Evolutionary conservation across 2,113 vertebrate genomes (phyloP), one percentile per base, ranked within the genome.

Genomic region (Tauraco erythrolophus): DNA sequence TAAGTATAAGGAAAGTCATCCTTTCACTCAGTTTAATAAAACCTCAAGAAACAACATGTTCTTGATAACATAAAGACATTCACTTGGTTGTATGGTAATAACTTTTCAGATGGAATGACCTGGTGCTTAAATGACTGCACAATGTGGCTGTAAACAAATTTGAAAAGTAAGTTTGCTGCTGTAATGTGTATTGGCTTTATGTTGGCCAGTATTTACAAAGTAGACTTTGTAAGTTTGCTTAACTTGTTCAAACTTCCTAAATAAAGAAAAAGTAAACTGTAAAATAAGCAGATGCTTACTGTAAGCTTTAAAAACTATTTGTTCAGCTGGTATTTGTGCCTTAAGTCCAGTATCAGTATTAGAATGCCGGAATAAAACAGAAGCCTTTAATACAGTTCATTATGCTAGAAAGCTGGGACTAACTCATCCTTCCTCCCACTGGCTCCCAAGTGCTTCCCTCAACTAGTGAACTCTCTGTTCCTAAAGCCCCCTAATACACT

Each of bases 11-110:
- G 31, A 57, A 94, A 94, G 66, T 62, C 53, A 84, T 93, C 64
- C 51, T 93, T 96, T 88, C 71, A 69, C 14, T 94, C 64, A 51
- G 11, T 92, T 94, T 94, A 93, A 84, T 96, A 90, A 94, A 95
- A 90, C 35, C 60, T 62, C 58, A 72, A 95, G 85, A 92, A 93
- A 78, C 58, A 93, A 56, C 71, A 70, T 81, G 51, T 86, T 94
- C 85, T 92, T 0, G 0, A 88, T 93, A 94, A 83, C 51, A 28
- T 91, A 60, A 81, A 88, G 71, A 27, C 45, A 35, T 92, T 83
- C 35, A 33, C 24, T 81, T 61, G n/a, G 25, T 84, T 33, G 46
- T 15, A 54, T 31, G 24, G 24, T 92, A 94, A 93, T 88, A 88
- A 57, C 64, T 86, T 96, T 83, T 78, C 33, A 78, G 68, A 77